Evolutionary conservation across 2,797 vertebrate genomes (phyloP), one percentile per base, ranked within the genome.

Genomic region (Cyprinella venusta): DNA sequence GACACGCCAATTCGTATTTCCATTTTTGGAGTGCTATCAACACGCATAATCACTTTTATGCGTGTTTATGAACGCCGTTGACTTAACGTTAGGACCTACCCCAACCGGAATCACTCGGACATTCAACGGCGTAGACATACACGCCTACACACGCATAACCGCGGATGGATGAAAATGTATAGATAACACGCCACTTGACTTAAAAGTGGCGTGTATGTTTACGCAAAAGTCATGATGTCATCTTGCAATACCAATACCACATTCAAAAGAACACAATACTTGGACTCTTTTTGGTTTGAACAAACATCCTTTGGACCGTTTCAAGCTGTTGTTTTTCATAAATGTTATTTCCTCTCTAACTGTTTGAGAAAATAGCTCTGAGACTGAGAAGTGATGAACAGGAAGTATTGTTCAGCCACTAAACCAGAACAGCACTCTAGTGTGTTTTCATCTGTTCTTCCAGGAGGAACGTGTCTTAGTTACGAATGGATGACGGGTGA

Each of bases 401-500:
- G 61, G 30, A 18, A 70, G 13, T 68, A 16, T 48, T 77, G 21
- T 38, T 79, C 16, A n/a, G 7, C 3, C 13, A 67, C 30, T 19
- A 81, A 77, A 72, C 40, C 19, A 61, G 38, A 61, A 52, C 50
- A 77, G 38, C 48, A 67, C 48, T 42, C n/a, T 2, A 3, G 38
- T 69, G 33, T 70, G 9, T 81, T n/a, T 72, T 26, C 52, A 2
- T 74, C 30, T 84, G 64, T 86, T 54, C 12, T 45, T 72, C 12
- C 88, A 97, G 96, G 95, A 87, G 96, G 96, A 85, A 95, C 90
- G 82, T 97, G 96, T 84, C 95, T 95, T 0, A 90, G 91, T 5
- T 97, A 97, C 80, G 40, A 91, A 26, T 97, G 96, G 96, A 95
- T 93, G 86, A 91, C 90, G 42, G 92, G 95, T 82, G 92, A 89